Conservation (phyloP, 1,140 invertebrate genomes). For the Aphelenchoides fujianensis region DNA sequence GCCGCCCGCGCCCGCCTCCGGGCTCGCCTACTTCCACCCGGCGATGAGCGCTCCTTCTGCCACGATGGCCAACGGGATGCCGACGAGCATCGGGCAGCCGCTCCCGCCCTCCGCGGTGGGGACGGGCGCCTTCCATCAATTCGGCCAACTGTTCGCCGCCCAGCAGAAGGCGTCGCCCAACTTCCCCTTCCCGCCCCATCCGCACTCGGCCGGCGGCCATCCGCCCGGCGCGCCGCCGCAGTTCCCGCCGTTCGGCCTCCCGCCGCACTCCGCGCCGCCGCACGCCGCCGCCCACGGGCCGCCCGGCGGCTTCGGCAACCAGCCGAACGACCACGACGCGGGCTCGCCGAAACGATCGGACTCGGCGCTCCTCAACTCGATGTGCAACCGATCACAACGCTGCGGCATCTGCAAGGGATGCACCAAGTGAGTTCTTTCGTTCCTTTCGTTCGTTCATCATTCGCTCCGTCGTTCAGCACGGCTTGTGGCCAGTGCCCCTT, state of each 20-base stretch:
- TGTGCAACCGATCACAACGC: conserved; percentile 29
- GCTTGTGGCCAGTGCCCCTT: conserved; percentile 52
- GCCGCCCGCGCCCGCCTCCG: neutral
- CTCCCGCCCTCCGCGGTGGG: neutral
- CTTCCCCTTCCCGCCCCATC: neutral
- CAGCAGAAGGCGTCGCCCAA: neutral
- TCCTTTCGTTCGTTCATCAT: too few relatives aligned
- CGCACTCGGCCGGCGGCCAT: neutral
- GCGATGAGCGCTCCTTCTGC: neutral
- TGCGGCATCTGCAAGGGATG: conserved; percentile 50
- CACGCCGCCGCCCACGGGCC: neutral
- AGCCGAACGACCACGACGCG: neutral
- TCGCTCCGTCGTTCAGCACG: too few relatives aligned
- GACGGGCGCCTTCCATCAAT: neutral
- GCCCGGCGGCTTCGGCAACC: neutral
- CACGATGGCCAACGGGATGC: neutral
- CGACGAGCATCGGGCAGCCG: neutral
- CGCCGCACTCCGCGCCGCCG: neutral
- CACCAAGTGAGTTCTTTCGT: conserved; percentile 9
- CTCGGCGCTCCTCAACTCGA: neutral
- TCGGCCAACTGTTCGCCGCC: neutral
- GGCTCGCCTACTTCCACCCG: neutral
- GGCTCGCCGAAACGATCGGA: conserved; percentile 1
- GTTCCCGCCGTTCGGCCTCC: neutral
- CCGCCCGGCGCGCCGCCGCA: neutral